phyloP scores from a whole-genome alignment of 2,797 vertebrate species.

The Anniella stebbinsi region DNA sequence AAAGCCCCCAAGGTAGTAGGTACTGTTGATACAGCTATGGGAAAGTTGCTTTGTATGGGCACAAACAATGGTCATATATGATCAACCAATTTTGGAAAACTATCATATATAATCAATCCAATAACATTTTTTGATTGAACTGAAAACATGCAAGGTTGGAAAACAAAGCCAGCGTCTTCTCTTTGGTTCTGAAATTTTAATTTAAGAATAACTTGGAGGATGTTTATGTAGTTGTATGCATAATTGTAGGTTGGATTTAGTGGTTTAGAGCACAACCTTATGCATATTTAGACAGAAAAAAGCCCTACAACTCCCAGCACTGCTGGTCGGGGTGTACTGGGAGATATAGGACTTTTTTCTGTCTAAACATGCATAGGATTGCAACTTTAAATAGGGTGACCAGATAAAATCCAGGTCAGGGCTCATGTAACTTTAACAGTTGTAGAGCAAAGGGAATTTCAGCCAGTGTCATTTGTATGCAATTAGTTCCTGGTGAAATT shows the following conservation, averaged over 20 bases:
- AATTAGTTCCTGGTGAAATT: no score
- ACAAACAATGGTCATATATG: not conserved
- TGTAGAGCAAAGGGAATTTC: no score
- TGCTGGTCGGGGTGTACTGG: no score
- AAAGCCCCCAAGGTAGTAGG: not conserved
- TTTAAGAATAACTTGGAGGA: no score
- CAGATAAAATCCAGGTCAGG: no score
- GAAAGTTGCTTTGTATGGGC: not conserved
- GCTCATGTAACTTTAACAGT: no score
- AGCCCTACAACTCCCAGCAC: no score
- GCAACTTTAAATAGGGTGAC: no score
- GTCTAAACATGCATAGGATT: no score
- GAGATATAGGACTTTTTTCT: no score
- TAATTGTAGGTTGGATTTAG: not conserved
- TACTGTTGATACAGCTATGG: not conserved
- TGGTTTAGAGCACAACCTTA: not conserved
- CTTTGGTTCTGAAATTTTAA: constrained; percentile 6
- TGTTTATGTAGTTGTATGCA: not conserved
- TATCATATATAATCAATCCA: not conserved
- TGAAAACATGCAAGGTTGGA: not conserved
- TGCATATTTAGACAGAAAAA: no score
- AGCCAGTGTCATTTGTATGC: no score
- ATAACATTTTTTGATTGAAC: not conserved
- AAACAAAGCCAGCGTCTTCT: not conserved
- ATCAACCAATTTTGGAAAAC: not conserved